Percentiles rank a stretch among this genome's conserved stretches.
Conservation (phyloP, 2,113 vertebrate species). For the Pardalotus punctatus region DNA sequence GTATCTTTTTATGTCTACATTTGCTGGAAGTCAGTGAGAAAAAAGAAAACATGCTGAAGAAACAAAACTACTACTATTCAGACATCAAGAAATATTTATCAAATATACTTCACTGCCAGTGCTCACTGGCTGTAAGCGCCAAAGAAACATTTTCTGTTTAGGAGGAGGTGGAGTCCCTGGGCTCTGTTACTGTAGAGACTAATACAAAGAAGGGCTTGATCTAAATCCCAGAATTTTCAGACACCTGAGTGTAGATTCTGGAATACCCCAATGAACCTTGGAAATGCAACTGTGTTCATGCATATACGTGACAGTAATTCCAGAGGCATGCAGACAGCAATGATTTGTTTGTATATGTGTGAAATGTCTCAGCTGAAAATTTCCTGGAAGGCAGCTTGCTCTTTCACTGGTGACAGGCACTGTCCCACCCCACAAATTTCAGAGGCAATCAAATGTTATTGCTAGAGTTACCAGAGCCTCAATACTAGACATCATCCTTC, state of each 20-base stretch:
- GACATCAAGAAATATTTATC: conserved; percentile 1
- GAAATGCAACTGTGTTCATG: neutral
- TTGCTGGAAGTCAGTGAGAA: conserved; percentile 2
- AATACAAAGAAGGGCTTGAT: conserved; percentile 23
- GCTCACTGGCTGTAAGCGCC: neutral
- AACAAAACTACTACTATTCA: conserved; percentile 31
- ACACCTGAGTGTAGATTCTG: neutral
- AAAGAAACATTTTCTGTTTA: conserved; percentile 18
- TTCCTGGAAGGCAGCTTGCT: neutral
- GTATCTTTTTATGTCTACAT: neutral
- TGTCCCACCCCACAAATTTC: neutral
- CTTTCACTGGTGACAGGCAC: neutral
- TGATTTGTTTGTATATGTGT: neutral
- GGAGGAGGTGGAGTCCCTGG: neutral
- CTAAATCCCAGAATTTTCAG: neutral
- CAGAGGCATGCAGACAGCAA: neutral
- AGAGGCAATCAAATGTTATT: neutral
- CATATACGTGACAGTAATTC: neutral
- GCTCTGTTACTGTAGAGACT: neutral
- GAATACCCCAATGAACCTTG: neutral
- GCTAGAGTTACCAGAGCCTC: neutral
- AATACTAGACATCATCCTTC: neutral
- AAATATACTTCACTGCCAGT: conserved; percentile 6
- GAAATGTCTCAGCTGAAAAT: neutral
- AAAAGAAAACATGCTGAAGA: conserved; percentile 9